phyloP scores from a whole-genome alignment of 2,113 vertebrate genomes.

The Gymnorhina tibicen region DNA sequence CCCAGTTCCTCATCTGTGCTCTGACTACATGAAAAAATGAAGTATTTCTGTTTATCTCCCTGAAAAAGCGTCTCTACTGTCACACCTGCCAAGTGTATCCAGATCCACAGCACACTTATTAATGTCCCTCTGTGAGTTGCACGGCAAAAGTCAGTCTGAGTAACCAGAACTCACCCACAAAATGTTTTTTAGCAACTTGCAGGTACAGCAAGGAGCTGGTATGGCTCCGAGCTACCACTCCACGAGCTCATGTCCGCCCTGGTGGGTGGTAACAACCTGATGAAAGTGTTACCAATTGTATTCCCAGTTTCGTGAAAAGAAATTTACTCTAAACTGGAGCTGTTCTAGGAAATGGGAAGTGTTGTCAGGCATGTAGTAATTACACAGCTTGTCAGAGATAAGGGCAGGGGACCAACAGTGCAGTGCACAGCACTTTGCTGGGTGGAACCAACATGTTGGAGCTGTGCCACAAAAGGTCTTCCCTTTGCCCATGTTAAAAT shows the following conservation, averaged over 20 bases:
- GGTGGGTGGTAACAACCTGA: not conserved
- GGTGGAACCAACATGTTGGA: not conserved
- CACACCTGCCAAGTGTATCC: not conserved
- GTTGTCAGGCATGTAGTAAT: not conserved
- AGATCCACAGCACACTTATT: not conserved
- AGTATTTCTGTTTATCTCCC: not conserved
- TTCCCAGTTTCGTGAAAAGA: constrained; percentile 7
- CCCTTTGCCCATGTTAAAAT: not conserved
- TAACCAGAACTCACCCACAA: not conserved
- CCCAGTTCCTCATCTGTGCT: constrained; percentile 20
- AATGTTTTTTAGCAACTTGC: not conserved
- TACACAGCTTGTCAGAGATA: not conserved
- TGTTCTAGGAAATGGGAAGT: constrained; percentile 53
- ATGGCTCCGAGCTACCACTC: not conserved
- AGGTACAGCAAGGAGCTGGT: not conserved
- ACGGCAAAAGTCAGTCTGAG: not conserved
- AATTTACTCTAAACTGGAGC: constrained; percentile 40
- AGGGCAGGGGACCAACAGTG: not conserved
- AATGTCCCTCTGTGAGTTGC: not conserved
- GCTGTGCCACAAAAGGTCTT: not conserved
- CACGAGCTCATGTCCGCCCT: not conserved
- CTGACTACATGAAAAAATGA: not conserved
- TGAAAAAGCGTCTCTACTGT: not conserved
- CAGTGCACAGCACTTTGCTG: not conserved
- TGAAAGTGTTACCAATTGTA: not conserved